Evolutionary conservation across 2,113 vertebrate species (phyloP).

Genomic region (Vulpes lagopus): DNA sequence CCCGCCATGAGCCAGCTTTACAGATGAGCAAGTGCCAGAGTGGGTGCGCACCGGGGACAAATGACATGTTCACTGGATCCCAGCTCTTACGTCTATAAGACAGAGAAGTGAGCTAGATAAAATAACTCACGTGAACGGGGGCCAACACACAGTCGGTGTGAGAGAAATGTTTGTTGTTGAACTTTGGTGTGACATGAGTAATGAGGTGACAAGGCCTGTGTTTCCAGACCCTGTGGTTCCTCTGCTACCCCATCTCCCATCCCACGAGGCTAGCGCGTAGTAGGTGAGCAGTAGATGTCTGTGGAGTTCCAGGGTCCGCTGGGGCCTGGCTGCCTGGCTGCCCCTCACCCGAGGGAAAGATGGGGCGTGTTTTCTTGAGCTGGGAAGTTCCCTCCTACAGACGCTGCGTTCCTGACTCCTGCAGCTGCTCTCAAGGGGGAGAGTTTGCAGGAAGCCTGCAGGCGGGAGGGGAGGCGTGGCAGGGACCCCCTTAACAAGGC

Average conservation of each 20-base stretch:
- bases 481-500: background rate
- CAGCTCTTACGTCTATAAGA: background rate
- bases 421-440: background rate
- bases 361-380: background rate
- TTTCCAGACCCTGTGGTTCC: background rate
- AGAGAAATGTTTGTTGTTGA: background rate
- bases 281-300: background rate
- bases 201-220: background rate
- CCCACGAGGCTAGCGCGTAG: background rate
- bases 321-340: background rate
- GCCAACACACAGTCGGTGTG: too few species aligned
- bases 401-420: background rate
- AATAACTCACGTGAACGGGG: background rate
- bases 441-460: background rate
- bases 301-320: background rate
- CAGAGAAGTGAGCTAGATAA: background rate
- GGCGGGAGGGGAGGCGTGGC: background rate
- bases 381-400: background rate
- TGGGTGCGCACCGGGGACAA: background rate
- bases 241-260: background rate
- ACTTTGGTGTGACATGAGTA: background rate
- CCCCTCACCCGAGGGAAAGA: background rate
- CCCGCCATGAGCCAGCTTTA: background rate
- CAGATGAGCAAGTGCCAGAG: background rate
- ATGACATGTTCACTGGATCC: background rate